phyloP scores from a whole-genome alignment of 2,113 vertebrate genomes.

The Pungitius pungitius region DNA sequence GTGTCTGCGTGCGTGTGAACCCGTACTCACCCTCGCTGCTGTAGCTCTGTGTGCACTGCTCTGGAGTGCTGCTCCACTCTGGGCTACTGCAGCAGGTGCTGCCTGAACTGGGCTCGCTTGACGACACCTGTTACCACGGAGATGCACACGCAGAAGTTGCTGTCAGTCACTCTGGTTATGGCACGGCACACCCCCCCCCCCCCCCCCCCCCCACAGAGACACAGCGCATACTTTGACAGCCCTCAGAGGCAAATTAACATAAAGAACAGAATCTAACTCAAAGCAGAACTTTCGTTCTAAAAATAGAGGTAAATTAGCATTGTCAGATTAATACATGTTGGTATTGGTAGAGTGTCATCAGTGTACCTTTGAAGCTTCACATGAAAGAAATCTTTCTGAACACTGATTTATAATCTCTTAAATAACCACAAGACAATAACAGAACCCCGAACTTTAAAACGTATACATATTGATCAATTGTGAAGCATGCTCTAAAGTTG shows the following conservation, averaged over 20 bases:
- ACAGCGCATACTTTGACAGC: not conserved
- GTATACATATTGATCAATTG: not conserved
- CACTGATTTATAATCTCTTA: not conserved
- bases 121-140: conserved; percentile 84
- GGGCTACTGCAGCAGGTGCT: conserved; percentile 95
- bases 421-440: not conserved
- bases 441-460: not conserved
- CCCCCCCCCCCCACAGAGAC: conserved; percentile 35
- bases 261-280: not conserved
- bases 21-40: conserved; percentile 85
- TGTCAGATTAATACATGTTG: not conserved
- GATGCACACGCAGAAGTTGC: conserved; percentile 68
- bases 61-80: conserved; percentile 92
- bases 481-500: not conserved
- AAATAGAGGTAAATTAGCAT: not conserved
- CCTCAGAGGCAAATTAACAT: conserved; percentile 1
- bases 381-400: not conserved
- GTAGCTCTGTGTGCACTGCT: conserved; percentile 84
- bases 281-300: not conserved
- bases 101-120: conserved; percentile 86
- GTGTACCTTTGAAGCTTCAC: not conserved
- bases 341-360: not conserved
- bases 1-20: conserved; percentile 2
- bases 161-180: conserved; percentile 76
- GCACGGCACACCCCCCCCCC: conserved; percentile 42